Percentiles rank a stretch among this genome's conserved stretches.
Evolutionary conservation across 2,888 invertebrate species (phyloP).

Genomic region (Callosobruchus maculatus): DNA sequence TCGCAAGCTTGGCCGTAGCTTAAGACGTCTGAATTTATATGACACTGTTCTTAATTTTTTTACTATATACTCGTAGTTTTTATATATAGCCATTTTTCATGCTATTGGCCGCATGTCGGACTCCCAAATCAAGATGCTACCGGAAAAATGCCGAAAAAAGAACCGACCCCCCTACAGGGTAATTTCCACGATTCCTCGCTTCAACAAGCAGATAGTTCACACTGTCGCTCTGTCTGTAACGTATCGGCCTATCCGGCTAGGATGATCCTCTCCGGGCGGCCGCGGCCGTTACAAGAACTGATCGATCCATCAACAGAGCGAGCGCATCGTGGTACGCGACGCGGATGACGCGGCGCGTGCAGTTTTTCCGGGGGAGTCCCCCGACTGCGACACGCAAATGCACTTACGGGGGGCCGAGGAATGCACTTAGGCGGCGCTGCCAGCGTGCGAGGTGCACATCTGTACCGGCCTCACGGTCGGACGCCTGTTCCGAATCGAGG

Average conservation of each 20-base stretch:
- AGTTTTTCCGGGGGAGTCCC: background rate
- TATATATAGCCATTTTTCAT: too few species aligned
- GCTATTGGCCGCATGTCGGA: too few species aligned
- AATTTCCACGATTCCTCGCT: too few species aligned
- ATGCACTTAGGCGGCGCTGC: slow-evolving; percentile 15
- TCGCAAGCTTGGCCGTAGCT: too few species aligned
- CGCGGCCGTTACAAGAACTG: background rate
- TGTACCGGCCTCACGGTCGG: background rate
- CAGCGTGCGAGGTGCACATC: background rate
- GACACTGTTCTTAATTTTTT: too few species aligned
- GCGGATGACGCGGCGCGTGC: background rate
- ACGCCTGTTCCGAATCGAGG: background rate
- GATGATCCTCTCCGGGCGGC: background rate
- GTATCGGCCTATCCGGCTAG: background rate
- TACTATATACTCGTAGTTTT: too few species aligned
- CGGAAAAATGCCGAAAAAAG: too few species aligned
- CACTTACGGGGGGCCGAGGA: slow-evolving; percentile 48
- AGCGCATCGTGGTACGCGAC: background rate
- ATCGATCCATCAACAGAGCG: background rate
- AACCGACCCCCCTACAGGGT: too few species aligned
- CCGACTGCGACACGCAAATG: slow-evolving; percentile 46
- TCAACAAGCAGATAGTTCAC: too few species aligned
- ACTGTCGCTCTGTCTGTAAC: too few species aligned
- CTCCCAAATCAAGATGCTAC: too few species aligned
- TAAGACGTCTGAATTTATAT: too few species aligned